A percentile compares a stretch with the other conserved stretches of the same genome.
These are phyloP conservation scores for Bembecia ichneumoniformis DNA, from an alignment of 2,888 invertebrate species.

Conservation along the genomic window DNA sequence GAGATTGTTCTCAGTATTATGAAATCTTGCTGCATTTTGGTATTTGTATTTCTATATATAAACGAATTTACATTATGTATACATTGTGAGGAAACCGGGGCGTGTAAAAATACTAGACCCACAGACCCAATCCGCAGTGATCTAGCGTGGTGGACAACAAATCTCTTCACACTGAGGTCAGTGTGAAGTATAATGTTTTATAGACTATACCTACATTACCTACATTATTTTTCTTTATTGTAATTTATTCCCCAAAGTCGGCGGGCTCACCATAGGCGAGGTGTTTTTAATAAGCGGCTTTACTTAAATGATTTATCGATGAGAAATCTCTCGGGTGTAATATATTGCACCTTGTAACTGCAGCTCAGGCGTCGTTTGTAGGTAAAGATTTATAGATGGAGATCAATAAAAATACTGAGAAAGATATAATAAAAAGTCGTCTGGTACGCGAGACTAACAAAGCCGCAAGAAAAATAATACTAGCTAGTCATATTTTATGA, in stretches of 20 bases:
- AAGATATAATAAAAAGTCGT: slow-evolving; percentile 35
- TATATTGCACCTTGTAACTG: slow-evolving; percentile 36
- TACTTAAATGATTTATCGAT: slow-evolving; percentile 45
- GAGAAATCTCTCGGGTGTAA: slow-evolving; percentile 34
- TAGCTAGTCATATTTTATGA: slow-evolving; percentile 34
- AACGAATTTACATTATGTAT: no score
- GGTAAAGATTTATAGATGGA: slow-evolving; percentile 44
- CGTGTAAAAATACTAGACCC: no score
- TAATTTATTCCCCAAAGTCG: slow-evolving; percentile 2
- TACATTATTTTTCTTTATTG: no score
- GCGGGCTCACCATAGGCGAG: slow-evolving; percentile 14
- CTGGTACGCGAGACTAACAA: slow-evolving; percentile 16
- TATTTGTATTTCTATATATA: no score
- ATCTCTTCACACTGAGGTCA: no score
- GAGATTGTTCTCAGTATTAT: slow-evolving; percentile 12
- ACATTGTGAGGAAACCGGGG: no score
- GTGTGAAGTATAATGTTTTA: no score
- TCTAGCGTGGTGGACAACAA: no score
- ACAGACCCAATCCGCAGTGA: no score
- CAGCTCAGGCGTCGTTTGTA: slow-evolving; percentile 31
- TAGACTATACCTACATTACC: no score
- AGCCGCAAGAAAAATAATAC: slow-evolving; percentile 15
- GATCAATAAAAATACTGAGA: slow-evolving; percentile 51
- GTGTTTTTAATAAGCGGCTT: slow-evolving; percentile 37
- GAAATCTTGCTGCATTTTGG: not conserved